Base-by-base conservation (phyloP, 2,113 vertebrate genomes). In the Periophthalmodon schlosseri region DNA sequence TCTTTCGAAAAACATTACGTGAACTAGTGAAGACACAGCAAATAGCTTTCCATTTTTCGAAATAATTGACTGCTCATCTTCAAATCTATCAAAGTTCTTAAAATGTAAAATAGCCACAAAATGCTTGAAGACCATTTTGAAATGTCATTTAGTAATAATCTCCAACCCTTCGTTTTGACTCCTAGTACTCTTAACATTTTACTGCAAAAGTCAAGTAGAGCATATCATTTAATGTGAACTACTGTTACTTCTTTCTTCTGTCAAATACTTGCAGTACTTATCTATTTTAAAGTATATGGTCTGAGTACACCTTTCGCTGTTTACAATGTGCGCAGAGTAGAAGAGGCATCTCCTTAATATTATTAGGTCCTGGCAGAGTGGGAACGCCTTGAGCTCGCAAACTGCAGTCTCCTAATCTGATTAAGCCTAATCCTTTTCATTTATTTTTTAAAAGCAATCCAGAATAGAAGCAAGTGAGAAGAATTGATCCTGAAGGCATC, bases 361-460 rank as follows among this genome's bases (percentile, higher is more conserved):
- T 28, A 66, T 69, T 24, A 12, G 49, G 57, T 28, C 67, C 71
- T 49, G 57, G 16, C 18, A 74, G 24, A 73, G 69, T 83, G n/a
- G 68, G 81, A 76, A 78, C 67, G 63, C 64, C 64, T 66, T 14
- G n/a, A 80, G 81, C 57, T 66, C 50, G 77, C 77, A 84, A 84
- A 76, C 82, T n/a, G 70, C 69, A 70, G 18, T 75, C 39, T 54
- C 47, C 63, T 82, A 78, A 90, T 91, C 75, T 82, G 79, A 91
- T 89, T 83, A 88, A 72, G 57, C 73, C 78, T 88, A 84, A 83
- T 78, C 78, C 74, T 77, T 82, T 84, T 65, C 78, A 86, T 88
- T 83, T 85, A 84, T 85, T 84, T 84, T 88, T 74, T 74, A 72
- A 85, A 75, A 78, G 73, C 80, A 73, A 89, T 84, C 66, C 78